Percentiles rank a stretch among this genome's conserved stretches.
These are phyloP conservation scores for Cynodonichthys magdalenae DNA, from an alignment of 2,797 vertebrate genomes.

Conservation along the genomic window DNA sequence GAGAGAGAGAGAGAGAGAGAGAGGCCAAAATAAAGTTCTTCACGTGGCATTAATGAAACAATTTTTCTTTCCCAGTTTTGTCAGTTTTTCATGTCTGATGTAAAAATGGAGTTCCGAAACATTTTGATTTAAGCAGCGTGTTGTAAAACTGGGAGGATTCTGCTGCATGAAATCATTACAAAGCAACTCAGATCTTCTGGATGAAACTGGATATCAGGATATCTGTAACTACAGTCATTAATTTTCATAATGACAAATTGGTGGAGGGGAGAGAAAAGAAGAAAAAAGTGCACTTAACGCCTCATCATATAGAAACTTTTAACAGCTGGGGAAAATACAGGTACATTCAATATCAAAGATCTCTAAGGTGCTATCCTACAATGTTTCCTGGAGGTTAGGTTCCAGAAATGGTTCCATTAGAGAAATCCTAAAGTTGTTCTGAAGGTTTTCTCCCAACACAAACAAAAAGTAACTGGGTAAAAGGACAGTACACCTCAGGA, in stretches of 20 bases:
- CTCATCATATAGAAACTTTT: constrained; percentile 79
- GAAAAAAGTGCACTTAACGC: constrained; percentile 86
- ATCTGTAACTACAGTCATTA: constrained; percentile 65
- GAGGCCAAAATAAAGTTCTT: constrained; percentile 50
- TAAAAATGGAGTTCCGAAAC: constrained; percentile 11
- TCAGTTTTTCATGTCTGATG: constrained; percentile 38
- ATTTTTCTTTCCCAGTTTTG: constrained; percentile 37
- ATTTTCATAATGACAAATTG: constrained; percentile 56
- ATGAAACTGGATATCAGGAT: constrained; percentile 36
- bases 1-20: constrained; percentile 40
- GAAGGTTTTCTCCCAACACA: constrained; percentile 28
- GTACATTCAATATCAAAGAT: constrained; percentile 87
- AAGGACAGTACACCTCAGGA: neutral
- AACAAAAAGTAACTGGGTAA: no score
- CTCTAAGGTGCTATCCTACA: constrained; percentile 83
- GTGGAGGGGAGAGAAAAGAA: constrained; percentile 53
- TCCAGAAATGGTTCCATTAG: constrained; percentile 55
- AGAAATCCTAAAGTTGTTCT: constrained; percentile 18
- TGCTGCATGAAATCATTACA: constrained; percentile 33
- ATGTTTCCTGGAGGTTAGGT: constrained; percentile 64
- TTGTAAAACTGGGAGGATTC: constrained; percentile 27
- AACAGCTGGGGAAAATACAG: constrained; percentile 79
- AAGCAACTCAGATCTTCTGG: constrained; percentile 36
- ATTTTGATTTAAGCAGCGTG: constrained; percentile 16
- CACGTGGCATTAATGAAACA: constrained; percentile 37